Base-by-base conservation (phyloP, 2,113 vertebrate species). In the Grammomys surdaster region DNA sequence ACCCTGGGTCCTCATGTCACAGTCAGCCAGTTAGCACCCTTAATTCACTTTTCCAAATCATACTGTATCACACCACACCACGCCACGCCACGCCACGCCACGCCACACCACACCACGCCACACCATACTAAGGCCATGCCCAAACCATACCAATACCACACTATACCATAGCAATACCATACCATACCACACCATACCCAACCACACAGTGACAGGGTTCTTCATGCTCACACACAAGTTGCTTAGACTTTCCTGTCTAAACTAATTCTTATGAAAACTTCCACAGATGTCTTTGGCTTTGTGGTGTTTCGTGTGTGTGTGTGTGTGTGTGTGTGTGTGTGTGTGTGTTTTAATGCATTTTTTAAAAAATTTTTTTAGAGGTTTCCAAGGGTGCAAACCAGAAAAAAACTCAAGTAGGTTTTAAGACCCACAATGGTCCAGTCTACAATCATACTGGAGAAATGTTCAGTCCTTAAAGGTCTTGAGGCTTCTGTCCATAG, bases 311-410 rank as follows among this genome's bases (percentile, higher is more conserved):
- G n/a, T 40, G 40, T 40, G 40, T 40, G 40, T 40, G 40, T 40
- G 40, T 40, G 40, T 40, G 40, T 40, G 40, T 40, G n/a, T n/a
- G n/a, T 40, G 40, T 40, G 40, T 40, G 40, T 40, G 40, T 40
- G 40, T 40, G 40, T 40, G 40, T 40, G 40, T 40, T 33, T 58
- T 91, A 96, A 92, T 63, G 19, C n/a, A 77, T 0, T 65, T 4
- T 82, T 60, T 3, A 43, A 20, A 65, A 89, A 75, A 92, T 28
- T 31, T 33, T 24, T 31, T 33, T 28, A 97, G 4, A 88, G 26
- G 5, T 17, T 94, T 95, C 85, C 73, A 96, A 95, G 65, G 91
- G 43, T 22, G 48, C 33, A 95, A 97, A 87, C 43, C 86, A 95
- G 73, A 95, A 97, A 95, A 4, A 65, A 56, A 19, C 48, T 97